Percentiles rank a stretch among this genome's conserved stretches.
These are phyloP conservation scores for Amphiprion ocellaris DNA, from an alignment of 2,113 vertebrate genomes.

Conservation along the genomic window DNA sequence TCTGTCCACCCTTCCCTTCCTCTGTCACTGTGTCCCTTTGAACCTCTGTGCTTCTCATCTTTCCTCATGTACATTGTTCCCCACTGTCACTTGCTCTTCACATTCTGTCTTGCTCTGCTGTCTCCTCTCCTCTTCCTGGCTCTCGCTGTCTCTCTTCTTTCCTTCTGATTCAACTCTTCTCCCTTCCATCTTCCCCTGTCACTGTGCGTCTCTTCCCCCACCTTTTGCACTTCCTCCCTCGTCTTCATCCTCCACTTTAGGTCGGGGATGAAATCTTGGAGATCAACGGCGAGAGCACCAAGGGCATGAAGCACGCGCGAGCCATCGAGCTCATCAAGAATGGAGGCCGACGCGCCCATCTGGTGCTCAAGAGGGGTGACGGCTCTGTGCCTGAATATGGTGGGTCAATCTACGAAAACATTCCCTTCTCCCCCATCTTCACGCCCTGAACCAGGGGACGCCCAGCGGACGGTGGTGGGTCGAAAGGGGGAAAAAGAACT, in stretches of 20 bases:
- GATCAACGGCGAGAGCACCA: slow-evolving; percentile 99
- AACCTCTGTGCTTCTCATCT: slow-evolving; percentile 35
- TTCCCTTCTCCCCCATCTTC: slow-evolving; percentile 99
- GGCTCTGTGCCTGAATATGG: slow-evolving; percentile 99
- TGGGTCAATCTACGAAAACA: slow-evolving; percentile 99
- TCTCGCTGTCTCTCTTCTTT: too few relatives aligned
- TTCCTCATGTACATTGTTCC: slow-evolving; percentile 30
- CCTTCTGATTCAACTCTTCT: too few relatives aligned
- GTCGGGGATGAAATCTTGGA: slow-evolving; percentile 98
- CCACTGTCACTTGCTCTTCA: too few relatives aligned
- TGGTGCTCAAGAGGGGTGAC: slow-evolving; percentile 98
- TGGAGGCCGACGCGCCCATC: slow-evolving; percentile 93
- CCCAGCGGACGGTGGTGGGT: slow-evolving; percentile 68
- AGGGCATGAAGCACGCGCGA: slow-evolving; percentile 98
- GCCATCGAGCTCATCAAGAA: slow-evolving; percentile 99
- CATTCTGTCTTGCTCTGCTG: not conserved
- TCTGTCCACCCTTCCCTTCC: slow-evolving; percentile 38
- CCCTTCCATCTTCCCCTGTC: too few relatives aligned
- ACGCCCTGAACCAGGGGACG: slow-evolving; percentile 92
- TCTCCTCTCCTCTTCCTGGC: too few relatives aligned
- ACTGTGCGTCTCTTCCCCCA: not conserved
- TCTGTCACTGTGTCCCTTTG: slow-evolving; percentile 43
- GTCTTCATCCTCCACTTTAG: slow-evolving; percentile 67
- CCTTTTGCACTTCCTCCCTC: not conserved
- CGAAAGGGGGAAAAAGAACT: slow-evolving; percentile 49